phyloP scores from a whole-genome alignment of 2,797 vertebrate genomes.

The Sebastes itinus region DNA sequence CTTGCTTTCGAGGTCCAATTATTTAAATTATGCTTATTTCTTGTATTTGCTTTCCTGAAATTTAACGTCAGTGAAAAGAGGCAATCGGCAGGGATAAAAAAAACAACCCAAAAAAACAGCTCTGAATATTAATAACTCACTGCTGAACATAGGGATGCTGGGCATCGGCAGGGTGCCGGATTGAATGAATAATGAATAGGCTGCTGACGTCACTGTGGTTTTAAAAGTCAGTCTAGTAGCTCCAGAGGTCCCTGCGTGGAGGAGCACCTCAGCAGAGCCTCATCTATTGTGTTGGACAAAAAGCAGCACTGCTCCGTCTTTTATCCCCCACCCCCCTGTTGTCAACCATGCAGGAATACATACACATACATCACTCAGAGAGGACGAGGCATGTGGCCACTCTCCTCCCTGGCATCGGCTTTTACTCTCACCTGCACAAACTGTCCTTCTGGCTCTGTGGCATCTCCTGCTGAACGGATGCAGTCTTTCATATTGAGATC shows the following conservation, averaged over 20 bases:
- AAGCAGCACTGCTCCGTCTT: not conserved
- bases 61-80: slow-evolving; percentile 35
- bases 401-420: not conserved
- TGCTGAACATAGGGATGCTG: slow-evolving; percentile 43
- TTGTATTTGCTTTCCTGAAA: slow-evolving; percentile 21
- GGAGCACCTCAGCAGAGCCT: slow-evolving; percentile 15
- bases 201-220: slow-evolving; percentile 54
- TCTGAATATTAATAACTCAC: slow-evolving; percentile 63
- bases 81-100: slow-evolving; percentile 53
- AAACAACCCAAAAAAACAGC: not conserved
- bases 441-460: slow-evolving; percentile 29
- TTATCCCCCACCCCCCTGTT: slow-evolving; percentile 11
- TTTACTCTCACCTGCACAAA: slow-evolving; percentile 28
- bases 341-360: slow-evolving; percentile 11
- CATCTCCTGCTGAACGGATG: slow-evolving; percentile 14
- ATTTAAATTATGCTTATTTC: slow-evolving; percentile 1
- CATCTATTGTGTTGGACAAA: slow-evolving; percentile 29
- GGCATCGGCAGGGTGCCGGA: slow-evolving; percentile 38
- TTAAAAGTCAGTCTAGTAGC: slow-evolving; percentile 60
- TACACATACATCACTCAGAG: slow-evolving; percentile 1
- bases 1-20: not conserved
- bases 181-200: slow-evolving; percentile 68
- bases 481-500: slow-evolving; percentile 51
- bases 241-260: slow-evolving; percentile 23
- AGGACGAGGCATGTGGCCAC: not conserved